Base-by-base conservation (phyloP, 2,113 vertebrate genomes). In the Plotosus lineatus region DNA sequence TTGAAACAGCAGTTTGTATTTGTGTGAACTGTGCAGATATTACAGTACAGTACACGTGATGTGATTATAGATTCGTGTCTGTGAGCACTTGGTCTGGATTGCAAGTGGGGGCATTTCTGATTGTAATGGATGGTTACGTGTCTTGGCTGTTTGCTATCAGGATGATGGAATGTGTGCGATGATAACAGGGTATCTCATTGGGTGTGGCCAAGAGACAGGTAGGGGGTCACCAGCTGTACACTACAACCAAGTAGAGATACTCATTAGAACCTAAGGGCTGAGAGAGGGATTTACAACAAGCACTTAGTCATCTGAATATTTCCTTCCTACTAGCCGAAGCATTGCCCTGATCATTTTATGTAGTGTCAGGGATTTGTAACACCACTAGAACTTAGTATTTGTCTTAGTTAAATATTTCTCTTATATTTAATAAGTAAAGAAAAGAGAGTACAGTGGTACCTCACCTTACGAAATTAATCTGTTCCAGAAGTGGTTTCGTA, bases 121-220 rank as follows among this genome's bases (percentile, higher is more conserved):
- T 86, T 82, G 75, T 84, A 86, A 87, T 86, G 77, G 74, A 81
- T 69, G 79, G 82, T 79, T 84, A 82, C 56, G 77, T 53, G 75
- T 73, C 46, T 72, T 42, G 73, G 51, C 66, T 86, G 82, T 86
- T 86, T 84, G 82, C 77, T 79, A 77, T 83, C 51, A 81, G 80
- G 78, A 75, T 48, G 44, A 78, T 71, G 58, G 77, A 69, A 60
- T 42, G 65, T 61, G 75, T 23, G 28, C 73, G 72, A 66, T 58
- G 76, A 75, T 79, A 82, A 56, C 51, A 56, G 48, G 40, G 50
- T 28, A 55, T 73, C 60, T 66, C 36, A n/a, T 66, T 38, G 38
- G 23, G 71, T 7, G 44, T 50, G 68, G 12, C 31, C 55, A 31
- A 36, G 60, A 68, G 60, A 78, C 61, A 60, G 63, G 78, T 56